Percentiles rank a stretch among this genome's conserved stretches.
These are phyloP conservation scores for Catonia carolina DNA, from an alignment of 2,888 invertebrate species.

Conservation along the genomic window DNA sequence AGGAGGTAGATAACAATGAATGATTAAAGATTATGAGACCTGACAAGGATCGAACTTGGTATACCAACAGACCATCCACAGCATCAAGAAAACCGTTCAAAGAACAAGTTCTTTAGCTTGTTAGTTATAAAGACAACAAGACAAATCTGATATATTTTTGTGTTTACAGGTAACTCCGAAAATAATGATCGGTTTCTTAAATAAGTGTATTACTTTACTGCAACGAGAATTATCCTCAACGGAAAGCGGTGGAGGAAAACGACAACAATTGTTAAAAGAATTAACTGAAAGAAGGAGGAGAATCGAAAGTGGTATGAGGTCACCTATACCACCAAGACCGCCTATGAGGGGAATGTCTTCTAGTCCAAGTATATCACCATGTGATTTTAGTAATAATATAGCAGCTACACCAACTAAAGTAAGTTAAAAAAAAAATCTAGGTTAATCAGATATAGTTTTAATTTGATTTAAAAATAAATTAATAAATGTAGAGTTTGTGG, in stretches of 20 bases:
- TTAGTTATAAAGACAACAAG: no score
- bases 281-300: conserved; percentile 1
- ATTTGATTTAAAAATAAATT: no score
- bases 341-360: not conserved
- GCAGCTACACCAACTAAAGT: not conserved
- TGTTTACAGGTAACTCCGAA: conserved; percentile 45
- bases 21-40: no score
- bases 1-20: no score
- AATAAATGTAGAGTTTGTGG: no score
- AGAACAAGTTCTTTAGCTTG: no score
- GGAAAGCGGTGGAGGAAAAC: not conserved
- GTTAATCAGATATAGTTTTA: no score
- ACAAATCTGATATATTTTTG: no score
- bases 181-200: conserved; percentile 63
- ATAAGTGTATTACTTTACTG: conserved; percentile 58
- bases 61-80: no score
- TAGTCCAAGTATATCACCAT: not conserved
- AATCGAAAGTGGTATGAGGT: not conserved
- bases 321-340: not conserved
- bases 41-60: no score
- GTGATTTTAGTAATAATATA: not conserved
- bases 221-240: conserved; percentile 32
- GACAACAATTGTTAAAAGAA: conserved; percentile 5
- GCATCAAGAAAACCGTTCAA: no score
- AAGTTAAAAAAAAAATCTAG: no score